These are phyloP conservation scores for Chironomus riparius DNA, from an alignment of 2,888 invertebrate species.

Conservation along the genomic window DNA sequence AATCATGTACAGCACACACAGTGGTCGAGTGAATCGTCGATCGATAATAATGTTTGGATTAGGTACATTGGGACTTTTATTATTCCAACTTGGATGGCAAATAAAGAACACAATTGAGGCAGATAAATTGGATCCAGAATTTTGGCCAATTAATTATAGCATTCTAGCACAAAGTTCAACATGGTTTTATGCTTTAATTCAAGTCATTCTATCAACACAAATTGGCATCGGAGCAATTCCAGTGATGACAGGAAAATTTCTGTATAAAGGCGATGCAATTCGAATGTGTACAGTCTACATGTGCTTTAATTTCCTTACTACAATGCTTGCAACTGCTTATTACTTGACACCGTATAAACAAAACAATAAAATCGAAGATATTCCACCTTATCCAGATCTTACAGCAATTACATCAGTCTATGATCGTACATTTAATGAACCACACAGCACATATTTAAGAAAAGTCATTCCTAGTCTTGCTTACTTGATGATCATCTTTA, in stretches of 20 bases:
- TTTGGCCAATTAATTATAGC: slow-evolving; percentile 36
- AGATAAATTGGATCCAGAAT: slow-evolving; percentile 36
- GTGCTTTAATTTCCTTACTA: slow-evolving; percentile 42
- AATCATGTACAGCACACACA: slow-evolving; percentile 37
- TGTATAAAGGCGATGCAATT: slow-evolving; percentile 35
- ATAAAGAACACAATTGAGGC: slow-evolving; percentile 37
- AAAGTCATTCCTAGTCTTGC: slow-evolving; percentile 37
- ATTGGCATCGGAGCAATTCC: slow-evolving; percentile 41
- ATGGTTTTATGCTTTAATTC: slow-evolving; percentile 42
- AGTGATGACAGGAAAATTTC: slow-evolving; percentile 42
- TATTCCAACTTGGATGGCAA: slow-evolving; percentile 39
- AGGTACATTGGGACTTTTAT: slow-evolving; percentile 36
- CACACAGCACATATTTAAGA: slow-evolving; percentile 32
- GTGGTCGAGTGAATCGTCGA: slow-evolving; percentile 39
- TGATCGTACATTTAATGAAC: slow-evolving; percentile 35
- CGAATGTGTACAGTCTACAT: slow-evolving; percentile 41
- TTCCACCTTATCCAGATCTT: slow-evolving; percentile 35
- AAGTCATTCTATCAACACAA: slow-evolving; percentile 41
- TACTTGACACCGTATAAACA: slow-evolving; percentile 37
- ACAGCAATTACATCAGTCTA: slow-evolving; percentile 41
- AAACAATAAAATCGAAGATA: slow-evolving; percentile 33
- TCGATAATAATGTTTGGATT: slow-evolving; percentile 39
- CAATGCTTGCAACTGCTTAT: slow-evolving; percentile 40
- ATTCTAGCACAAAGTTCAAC: slow-evolving; percentile 36
- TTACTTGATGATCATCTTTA: slow-evolving; percentile 37